These are phyloP conservation scores for Arctopsyche grandis DNA, from an alignment of 1,140 invertebrate species.

Conservation along the genomic window DNA sequence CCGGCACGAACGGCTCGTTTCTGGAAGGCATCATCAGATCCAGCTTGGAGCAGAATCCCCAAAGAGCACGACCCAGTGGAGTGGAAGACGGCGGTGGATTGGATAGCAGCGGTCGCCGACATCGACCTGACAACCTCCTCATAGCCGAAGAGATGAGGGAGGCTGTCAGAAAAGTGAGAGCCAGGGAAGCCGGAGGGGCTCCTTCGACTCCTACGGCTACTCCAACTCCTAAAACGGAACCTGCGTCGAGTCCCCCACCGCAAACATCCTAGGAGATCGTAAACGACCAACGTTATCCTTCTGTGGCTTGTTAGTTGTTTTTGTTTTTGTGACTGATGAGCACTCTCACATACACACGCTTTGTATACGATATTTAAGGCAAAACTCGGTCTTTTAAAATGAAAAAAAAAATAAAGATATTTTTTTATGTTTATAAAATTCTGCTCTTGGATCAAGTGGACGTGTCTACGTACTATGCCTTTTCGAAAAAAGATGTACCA, in stretches of 20 bases:
- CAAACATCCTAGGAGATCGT: slow-evolving; percentile 42
- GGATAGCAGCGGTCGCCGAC: slow-evolving; percentile 57
- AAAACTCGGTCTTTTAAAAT: slow-evolving; percentile 9
- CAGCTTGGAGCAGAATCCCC: slow-evolving; percentile 73
- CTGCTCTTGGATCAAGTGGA: neutral
- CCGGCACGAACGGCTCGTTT: slow-evolving; percentile 77
- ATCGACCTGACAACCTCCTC: slow-evolving; percentile 64
- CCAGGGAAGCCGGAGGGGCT: slow-evolving; percentile 48
- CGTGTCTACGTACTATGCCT: neutral
- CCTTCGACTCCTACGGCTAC: slow-evolving; percentile 19
- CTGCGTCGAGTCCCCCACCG: slow-evolving; percentile 15
- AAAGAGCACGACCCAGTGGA: slow-evolving; percentile 63
- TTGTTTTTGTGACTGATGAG: slow-evolving; percentile 10
- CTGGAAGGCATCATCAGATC: slow-evolving; percentile 84
- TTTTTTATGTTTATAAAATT: slow-evolving; percentile 33
- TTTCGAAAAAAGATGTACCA: neutral
- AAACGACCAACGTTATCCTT: slow-evolving; percentile 6
- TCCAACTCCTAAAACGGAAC: slow-evolving; percentile 10
- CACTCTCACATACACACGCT: neutral
- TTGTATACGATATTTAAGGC: slow-evolving; percentile 31
- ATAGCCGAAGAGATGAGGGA: slow-evolving; percentile 68
- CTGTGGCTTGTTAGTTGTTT: slow-evolving; percentile 24
- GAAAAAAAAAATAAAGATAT: slow-evolving; percentile 22
- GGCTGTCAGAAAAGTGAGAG: slow-evolving; percentile 67
- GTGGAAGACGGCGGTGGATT: slow-evolving; percentile 55